phyloP scores from a whole-genome alignment of 2,888 invertebrate species.

The Chrysolina americana region DNA sequence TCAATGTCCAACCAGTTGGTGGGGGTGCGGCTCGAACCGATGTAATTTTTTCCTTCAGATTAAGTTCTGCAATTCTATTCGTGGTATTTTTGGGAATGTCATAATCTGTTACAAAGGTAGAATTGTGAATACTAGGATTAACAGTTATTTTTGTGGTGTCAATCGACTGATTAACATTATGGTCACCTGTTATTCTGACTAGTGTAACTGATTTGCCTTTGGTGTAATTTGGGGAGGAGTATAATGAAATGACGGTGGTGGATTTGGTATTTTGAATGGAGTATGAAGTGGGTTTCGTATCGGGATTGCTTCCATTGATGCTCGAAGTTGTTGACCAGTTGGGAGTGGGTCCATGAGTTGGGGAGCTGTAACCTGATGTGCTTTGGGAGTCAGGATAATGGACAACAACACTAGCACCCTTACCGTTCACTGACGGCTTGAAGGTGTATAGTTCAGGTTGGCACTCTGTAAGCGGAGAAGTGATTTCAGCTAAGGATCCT shows the following conservation, averaged over 20 bases:
- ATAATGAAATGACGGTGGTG: slow-evolving; percentile 69
- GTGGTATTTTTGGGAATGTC: slow-evolving; percentile 33
- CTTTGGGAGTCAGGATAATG: slow-evolving; percentile 69
- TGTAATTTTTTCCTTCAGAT: slow-evolving; percentile 38
- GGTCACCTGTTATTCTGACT: slow-evolving; percentile 66
- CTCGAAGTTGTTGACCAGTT: slow-evolving; percentile 69
- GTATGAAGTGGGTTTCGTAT: slow-evolving; percentile 65
- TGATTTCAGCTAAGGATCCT: slow-evolving; percentile 66
- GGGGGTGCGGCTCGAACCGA: slow-evolving; percentile 37
- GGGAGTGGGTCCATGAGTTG: slow-evolving; percentile 66
- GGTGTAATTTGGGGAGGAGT: slow-evolving; percentile 58
- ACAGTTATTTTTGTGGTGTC: slow-evolving; percentile 45
- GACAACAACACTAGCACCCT: slow-evolving; percentile 66
- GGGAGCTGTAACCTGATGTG: slow-evolving; percentile 71
- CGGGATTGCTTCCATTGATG: slow-evolving; percentile 64
- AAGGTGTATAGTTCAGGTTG: slow-evolving; percentile 62
- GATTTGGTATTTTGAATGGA: slow-evolving; percentile 69
- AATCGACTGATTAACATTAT: slow-evolving; percentile 46
- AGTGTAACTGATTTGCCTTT: slow-evolving; percentile 68
- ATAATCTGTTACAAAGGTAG: slow-evolving; percentile 42
- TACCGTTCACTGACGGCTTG: slow-evolving; percentile 64
- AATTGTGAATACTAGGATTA: slow-evolving; percentile 36
- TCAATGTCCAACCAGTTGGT: slow-evolving; percentile 60
- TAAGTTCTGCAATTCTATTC: slow-evolving; percentile 21
- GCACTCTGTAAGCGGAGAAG: slow-evolving; percentile 65